These are phyloP conservation scores for Australoheros facetus DNA, from an alignment of 2,797 vertebrate genomes.

Conservation along the genomic window DNA sequence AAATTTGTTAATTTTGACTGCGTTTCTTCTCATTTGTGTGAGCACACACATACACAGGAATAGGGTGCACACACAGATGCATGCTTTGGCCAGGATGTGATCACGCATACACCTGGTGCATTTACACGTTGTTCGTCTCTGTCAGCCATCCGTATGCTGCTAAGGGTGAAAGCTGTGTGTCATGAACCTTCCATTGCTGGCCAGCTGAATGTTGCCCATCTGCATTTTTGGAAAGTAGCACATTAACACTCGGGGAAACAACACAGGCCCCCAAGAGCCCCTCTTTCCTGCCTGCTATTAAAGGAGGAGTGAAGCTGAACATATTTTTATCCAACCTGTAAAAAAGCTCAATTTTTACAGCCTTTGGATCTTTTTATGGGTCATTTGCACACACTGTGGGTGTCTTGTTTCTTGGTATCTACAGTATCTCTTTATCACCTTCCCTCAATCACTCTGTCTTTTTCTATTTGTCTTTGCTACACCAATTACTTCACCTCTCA, in stretches of 20 bases:
- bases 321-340: conserved; percentile 10
- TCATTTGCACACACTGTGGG: conserved; percentile 27
- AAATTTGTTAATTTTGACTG: conserved; percentile 42
- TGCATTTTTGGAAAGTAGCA: conserved; percentile 48
- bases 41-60: neutral
- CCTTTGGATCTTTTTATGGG: conserved; percentile 15
- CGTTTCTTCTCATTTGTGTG: neutral
- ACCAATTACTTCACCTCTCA: conserved; percentile 38
- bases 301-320: conserved; percentile 14
- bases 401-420: conserved; percentile 20
- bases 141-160: conserved; percentile 57
- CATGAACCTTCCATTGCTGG: conserved; percentile 38
- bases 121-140: conserved; percentile 52
- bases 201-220: conserved; percentile 53
- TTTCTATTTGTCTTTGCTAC: conserved; percentile 44
- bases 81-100: conserved; percentile 44
- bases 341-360: conserved; percentile 28
- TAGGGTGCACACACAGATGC: neutral
- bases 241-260: conserved; percentile 44
- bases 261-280: conserved; percentile 7
- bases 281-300: neutral
- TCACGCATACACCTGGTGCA: conserved; percentile 49
- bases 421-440: conserved; percentile 30
- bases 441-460: conserved; percentile 44
- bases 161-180: conserved; percentile 56